Conservation (phyloP, 2,888 invertebrate species). For the Folsomia candida region DNA sequence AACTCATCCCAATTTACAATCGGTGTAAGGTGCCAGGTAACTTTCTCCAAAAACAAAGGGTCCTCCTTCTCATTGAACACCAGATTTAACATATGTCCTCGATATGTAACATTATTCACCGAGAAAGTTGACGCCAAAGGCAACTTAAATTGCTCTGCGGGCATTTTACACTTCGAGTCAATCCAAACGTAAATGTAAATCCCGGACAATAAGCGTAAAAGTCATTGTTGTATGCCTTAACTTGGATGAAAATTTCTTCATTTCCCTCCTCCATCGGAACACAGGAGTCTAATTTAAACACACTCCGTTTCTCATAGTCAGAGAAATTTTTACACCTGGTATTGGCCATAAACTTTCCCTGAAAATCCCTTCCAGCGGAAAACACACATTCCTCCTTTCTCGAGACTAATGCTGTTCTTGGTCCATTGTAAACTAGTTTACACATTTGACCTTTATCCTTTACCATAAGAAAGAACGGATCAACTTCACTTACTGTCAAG, state of each 20-base stretch:
- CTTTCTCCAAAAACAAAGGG: neutral
- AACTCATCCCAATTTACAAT: conserved; percentile 8
- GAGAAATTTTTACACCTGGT: too few relatives aligned
- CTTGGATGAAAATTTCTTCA: neutral
- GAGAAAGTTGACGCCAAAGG: neutral
- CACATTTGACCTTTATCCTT: neutral
- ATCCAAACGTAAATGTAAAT: neutral
- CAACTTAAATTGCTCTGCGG: neutral
- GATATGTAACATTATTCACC: neutral
- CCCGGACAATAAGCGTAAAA: neutral
- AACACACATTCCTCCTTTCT: neutral
- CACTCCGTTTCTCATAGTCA: too few relatives aligned
- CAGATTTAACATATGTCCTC: neutral
- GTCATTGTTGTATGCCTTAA: neutral
- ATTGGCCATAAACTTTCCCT: too few relatives aligned
- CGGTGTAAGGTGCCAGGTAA: conserved; percentile 1
- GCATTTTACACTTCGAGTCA: neutral
- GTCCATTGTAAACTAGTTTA: neutral
- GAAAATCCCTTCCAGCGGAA: neutral
- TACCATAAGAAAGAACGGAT: neutral
- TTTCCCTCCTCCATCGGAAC: neutral
- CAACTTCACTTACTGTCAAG: neutral
- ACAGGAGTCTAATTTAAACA: too few relatives aligned
- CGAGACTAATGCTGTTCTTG: neutral
- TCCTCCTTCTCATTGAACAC: conserved; percentile 6